Percentiles rank a stretch among this genome's conserved stretches.
These are phyloP conservation scores for Phrynosoma blainvillii DNA, from an alignment of 2,113 vertebrate species.

Conservation along the genomic window DNA sequence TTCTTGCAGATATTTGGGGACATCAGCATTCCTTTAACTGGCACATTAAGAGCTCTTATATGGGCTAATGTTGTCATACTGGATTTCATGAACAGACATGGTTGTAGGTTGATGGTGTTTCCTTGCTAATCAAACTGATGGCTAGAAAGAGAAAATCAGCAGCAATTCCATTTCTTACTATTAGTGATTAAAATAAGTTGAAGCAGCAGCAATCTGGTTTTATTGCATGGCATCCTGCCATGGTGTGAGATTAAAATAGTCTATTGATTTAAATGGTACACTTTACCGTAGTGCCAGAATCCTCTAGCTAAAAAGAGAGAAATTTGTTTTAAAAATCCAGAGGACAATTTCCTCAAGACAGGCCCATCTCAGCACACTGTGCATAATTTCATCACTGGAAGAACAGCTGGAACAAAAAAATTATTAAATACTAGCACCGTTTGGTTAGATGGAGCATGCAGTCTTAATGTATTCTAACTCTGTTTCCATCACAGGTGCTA, in stretches of 20 bases:
- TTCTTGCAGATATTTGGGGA: neutral
- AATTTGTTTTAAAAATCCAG: neutral
- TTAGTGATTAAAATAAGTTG: constrained; percentile 12
- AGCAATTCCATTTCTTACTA: constrained; percentile 37
- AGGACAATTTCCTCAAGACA: neutral
- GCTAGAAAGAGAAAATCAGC: constrained; percentile 42
- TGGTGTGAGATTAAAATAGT: constrained; percentile 32
- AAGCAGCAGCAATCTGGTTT: constrained; percentile 16
- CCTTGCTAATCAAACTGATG: constrained; percentile 48
- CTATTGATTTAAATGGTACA: constrained; percentile 19
- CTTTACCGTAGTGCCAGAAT: neutral
- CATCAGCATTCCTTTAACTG: constrained; percentile 19
- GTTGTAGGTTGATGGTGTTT: constrained; percentile 46
- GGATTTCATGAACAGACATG: constrained; percentile 50
- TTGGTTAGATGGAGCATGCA: neutral
- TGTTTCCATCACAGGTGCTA: neutral
- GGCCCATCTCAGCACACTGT: neutral
- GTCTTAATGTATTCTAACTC: constrained; percentile 6
- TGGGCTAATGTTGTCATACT: constrained; percentile 30
- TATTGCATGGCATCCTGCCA: constrained; percentile 23
- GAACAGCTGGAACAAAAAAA: constrained; percentile 16
- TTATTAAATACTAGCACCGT: neutral
- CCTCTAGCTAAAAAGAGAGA: neutral
- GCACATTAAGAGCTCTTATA: constrained; percentile 10
- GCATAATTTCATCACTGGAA: neutral